Evolutionary conservation across 1,140 invertebrate genomes (phyloP), one percentile per base, ranked within the genome.

Genomic region (Drosophila tani): DNA sequence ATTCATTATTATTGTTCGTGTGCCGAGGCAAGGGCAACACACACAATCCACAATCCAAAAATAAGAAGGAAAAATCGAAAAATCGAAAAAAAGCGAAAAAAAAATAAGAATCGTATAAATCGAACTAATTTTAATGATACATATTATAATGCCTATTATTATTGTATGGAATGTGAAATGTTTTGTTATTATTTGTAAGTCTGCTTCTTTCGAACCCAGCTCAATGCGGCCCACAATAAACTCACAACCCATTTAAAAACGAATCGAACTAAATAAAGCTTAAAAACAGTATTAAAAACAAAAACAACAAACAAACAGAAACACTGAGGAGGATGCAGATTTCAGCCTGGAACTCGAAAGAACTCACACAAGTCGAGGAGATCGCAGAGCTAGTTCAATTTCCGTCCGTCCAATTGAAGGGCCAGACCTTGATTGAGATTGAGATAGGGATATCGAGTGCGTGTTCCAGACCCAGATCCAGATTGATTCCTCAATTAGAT

Each of bases 181-280:
- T 91, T 91, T 77, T 87, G 88, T 87, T 91, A 87, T 91, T 91
- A 82, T 87, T 91, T 87, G 55, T 91, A 91, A 84, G 88, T 79
- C 64, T 45, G 79, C 70, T 69, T 75, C 58, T 75, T 66, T 64
- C 60, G 63, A 75, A 69, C 64, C 45, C 74, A 76, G 69, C 64
- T 80, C 74, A 70, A 66, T 74, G 75, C 75, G 83, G 68, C 62
- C 64, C 71, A 51, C 73, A 56, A 71, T 40, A 67, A 79, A 81
- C 56, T 66, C 53, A 86, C 27, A 24, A 43, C 32, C 50, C 62
- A 75, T 27, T 51, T 27, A 27, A 57, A 79, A 83, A 62, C 32
- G 21, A 82, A 81, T 43, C 51, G 51, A 76, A 63, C 38, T 77
- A 79, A 90, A 91, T 78, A 75, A 91, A 87, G 69, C 71, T 83